phyloP scores from a whole-genome alignment of 2,113 vertebrate genomes.

The Sorex fumeus region DNA sequence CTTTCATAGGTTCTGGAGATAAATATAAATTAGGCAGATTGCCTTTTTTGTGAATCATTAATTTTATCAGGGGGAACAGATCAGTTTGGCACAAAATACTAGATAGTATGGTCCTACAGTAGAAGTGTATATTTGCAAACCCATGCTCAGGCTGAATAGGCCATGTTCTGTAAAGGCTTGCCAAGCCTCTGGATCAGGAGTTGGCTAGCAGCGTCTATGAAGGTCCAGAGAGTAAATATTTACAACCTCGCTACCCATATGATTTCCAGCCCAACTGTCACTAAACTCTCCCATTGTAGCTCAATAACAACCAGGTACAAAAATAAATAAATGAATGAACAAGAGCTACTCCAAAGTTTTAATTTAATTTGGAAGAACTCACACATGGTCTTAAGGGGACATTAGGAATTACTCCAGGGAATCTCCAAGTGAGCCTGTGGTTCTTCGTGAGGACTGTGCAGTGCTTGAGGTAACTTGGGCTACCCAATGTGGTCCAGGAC shows the following conservation, averaged over 20 bases:
- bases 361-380: neutral
- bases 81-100: neutral
- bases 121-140: neutral
- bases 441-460: too few species aligned
- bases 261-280: neutral
- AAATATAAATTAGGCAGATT: neutral
- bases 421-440: too few species aligned
- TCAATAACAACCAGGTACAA: neutral
- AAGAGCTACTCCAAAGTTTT: neutral
- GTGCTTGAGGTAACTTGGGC: too few species aligned
- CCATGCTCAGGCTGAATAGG: neutral
- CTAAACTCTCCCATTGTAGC: neutral
- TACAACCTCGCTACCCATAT: neutral
- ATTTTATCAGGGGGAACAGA: neutral
- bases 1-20: slow-evolving; percentile 11
- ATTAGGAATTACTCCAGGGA: too few species aligned
- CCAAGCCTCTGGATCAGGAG: neutral
- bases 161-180: neutral
- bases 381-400: too few species aligned
- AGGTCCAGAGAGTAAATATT: neutral
- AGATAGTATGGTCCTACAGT: rapidly evolving
- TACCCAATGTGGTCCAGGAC: too few species aligned
- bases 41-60: neutral
- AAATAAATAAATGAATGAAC: neutral
- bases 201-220: neutral